A percentile compares a stretch with the other conserved stretches of the same genome.
Evolutionary conservation across 2,888 invertebrate species (phyloP).

Genomic region (Sylvicola fuscatus): DNA sequence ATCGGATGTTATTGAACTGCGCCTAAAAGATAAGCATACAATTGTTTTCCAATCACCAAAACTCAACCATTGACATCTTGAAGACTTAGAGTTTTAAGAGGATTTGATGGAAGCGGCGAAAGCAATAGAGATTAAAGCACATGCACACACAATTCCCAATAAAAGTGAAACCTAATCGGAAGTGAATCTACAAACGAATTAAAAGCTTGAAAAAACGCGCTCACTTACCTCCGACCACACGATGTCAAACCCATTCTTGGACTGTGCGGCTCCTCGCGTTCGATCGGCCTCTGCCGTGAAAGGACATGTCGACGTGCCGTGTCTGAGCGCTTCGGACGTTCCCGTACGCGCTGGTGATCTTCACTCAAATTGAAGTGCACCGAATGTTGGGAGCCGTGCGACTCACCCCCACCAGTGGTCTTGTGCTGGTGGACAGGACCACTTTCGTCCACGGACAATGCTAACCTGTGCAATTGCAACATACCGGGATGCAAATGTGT

Average conservation of each 20-base stretch:
- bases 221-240: slow-evolving; percentile 18
- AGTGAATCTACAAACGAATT: no score
- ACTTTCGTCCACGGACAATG: slow-evolving; percentile 63
- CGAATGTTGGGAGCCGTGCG: slow-evolving; percentile 8
- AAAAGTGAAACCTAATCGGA: neutral
- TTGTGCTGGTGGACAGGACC: slow-evolving; percentile 15
- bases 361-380: slow-evolving; percentile 18
- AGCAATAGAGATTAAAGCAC: neutral
- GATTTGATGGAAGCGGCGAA: no score
- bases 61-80: no score
- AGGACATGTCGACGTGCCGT: slow-evolving; percentile 54
- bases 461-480: slow-evolving; percentile 45
- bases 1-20: slow-evolving; percentile 23
- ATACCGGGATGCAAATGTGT: slow-evolving; percentile 38
- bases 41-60: no score
- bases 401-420: slow-evolving; percentile 3
- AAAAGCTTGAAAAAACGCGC: no score
- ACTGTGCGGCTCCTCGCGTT: slow-evolving; percentile 33
- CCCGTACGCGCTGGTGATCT: slow-evolving; percentile 32
- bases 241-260: slow-evolving; percentile 3
- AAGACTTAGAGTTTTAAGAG: neutral
- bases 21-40: slow-evolving; percentile 6
- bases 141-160: neutral
- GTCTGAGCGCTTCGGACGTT: slow-evolving; percentile 34
- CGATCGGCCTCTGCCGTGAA: slow-evolving; percentile 52